Base-by-base conservation (phyloP, 1,140 invertebrate genomes). In the Chironomus striatipennis region DNA sequence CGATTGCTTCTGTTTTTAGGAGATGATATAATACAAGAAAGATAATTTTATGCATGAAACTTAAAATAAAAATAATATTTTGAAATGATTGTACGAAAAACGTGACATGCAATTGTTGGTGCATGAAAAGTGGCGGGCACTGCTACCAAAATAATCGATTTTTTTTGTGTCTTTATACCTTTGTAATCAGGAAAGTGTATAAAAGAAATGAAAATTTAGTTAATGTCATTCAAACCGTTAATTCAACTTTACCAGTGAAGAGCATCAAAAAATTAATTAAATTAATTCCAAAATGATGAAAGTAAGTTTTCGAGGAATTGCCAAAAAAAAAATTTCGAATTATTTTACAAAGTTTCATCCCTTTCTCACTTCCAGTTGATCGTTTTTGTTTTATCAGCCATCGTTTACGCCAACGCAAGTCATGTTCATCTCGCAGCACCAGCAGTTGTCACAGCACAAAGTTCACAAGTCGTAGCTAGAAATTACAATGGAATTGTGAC, bases 391-490 rank as follows among this genome's bases (percentile, higher is more conserved):
- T 0, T 73, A 7, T 21, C 43, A 8, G n/a, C 21, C 21, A 7
- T 20, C 12, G 24, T 24, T 42, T 57, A 15, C 12, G n/a, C 18
- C 7, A 18, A 74, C 17, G 74, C 75, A 12, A 75, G 76, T 21
- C 74, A 73, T 18, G 73, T 75, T 12, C 73, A 43, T 43, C 24
- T 73, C 6, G 75, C 77, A 64, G 82, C 83, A 0, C 83, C 84
- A 0, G 8, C 47, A 24, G 81, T 86, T 10, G 83, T 86, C 1
- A 85, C 85, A 0, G 84, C 85, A 2, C 82, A 81, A 74, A 86
- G 85, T 75, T 86, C 84, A 21, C 85, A 87, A 79, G 83, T 85
- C 4, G 76, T 86, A 43, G 82, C 85, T 1, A 80, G 85, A 42
- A 86, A 86, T 76, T 86, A 86, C 77, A 86, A 87, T 75, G 43